A percentile compares a stretch with the other conserved stretches of the same genome.
phyloP scores from a whole-genome alignment of 2,888 invertebrate genomes.

The Epirrita christyi region DNA sequence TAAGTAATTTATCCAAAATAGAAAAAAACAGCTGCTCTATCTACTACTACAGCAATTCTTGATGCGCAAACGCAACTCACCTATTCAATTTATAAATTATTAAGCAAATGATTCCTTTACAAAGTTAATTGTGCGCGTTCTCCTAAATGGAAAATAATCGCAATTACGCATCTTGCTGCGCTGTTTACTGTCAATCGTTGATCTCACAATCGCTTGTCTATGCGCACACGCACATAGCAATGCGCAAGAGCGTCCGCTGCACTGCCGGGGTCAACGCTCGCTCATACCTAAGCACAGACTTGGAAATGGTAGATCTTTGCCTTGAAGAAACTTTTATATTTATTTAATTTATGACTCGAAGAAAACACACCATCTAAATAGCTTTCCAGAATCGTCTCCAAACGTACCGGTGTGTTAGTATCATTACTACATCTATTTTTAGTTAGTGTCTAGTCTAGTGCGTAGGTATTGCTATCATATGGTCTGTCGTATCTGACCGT shows the following conservation, averaged over 20 bases:
- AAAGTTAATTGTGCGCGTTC: constrained; percentile 19
- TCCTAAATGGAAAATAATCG: constrained; percentile 42
- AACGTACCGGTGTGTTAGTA: not conserved
- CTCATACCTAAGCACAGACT: constrained; percentile 31
- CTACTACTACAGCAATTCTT: no score
- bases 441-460: constrained; percentile 5
- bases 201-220: constrained; percentile 67
- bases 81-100: no score
- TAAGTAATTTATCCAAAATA: no score
- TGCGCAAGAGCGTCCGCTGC: constrained; percentile 51
- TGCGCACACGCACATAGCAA: constrained; percentile 65
- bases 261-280: constrained; percentile 73
- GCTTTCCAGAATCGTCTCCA: not conserved
- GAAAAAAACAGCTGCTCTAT: no score
- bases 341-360: constrained; percentile 1
- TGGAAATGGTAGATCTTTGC: constrained; percentile 6
- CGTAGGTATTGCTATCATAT: constrained; percentile 1
- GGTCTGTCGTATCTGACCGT: constrained; percentile 16
- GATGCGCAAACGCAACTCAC: no score
- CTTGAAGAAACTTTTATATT: constrained; percentile 4
- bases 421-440: constrained; percentile 6
- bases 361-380: not conserved
- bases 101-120: no score
- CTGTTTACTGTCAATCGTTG: constrained; percentile 60
- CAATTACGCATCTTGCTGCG: constrained; percentile 45